Base-by-base conservation (phyloP, 2,888 invertebrate genomes). In the Drosophila pseudotakahashii region DNA sequence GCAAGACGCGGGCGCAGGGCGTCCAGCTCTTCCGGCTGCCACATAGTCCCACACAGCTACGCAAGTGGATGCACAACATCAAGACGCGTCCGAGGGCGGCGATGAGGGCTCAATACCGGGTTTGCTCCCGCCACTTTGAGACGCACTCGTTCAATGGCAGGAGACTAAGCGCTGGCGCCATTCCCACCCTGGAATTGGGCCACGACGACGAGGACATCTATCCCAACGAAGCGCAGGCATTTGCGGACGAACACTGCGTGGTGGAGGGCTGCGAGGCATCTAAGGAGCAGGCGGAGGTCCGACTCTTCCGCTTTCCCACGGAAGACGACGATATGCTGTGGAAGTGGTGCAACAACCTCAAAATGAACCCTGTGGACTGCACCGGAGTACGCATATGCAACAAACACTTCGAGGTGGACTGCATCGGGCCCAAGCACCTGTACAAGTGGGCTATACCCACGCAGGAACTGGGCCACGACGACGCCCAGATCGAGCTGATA, bases 331-430 rank as follows among this genome's bases (percentile, higher is more conserved):
- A 90, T 59, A 61, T 89, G 54, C 67, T 90, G 6, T 89, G 85
- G 83, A 90, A 91, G 51, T 90, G 90, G 90, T 91, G 91, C 57
- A 85, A 90, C 39, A 90, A 90, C 73, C 78, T 90, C 0, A 90
- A 91, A 67, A 88, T 91, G 81, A 89, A 89, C 68, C 78, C 91
- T 0, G 78, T 82, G 3, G 90, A 90, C 42, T 90, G 90, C 51
- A 68, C 76, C 0, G 90, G 89, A 1, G 85, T 90, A 6, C 90
- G 90, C n/a, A 90, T 90, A 42, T 90, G 90, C 52, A 89, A 84
- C 67, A 84, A 81, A n/a, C 90, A 90, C 37, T 90, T 90, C 41
- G 91, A 90, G 32, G 16, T 44, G 0, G 89, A 89, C 14, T 90
- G 90, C 59, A 75, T 90, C 7, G 91, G 90, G 0, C 80, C 91